Evolutionary conservation across 1,140 invertebrate species (phyloP).

Genomic region (Marisa cornuarietis): DNA sequence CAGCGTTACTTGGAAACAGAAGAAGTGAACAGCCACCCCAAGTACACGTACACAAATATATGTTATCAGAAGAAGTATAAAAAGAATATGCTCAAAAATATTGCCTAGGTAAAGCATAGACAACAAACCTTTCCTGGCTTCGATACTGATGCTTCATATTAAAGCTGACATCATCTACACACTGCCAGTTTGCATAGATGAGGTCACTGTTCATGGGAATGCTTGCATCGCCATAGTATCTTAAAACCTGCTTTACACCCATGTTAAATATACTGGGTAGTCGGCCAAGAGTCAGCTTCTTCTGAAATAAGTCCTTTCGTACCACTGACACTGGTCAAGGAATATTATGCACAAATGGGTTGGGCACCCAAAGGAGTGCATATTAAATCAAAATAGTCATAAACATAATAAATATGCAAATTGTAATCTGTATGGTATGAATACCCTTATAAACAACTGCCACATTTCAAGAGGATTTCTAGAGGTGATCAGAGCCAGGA

Average conservation of each 20-base stretch:
- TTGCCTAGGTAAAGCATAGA: neutral
- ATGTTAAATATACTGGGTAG: conserved; percentile 9
- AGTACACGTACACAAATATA: too few relatives aligned
- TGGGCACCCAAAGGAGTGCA: too few relatives aligned
- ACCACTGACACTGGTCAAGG: conserved; percentile 16
- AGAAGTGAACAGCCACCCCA: too few relatives aligned
- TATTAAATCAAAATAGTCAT: too few relatives aligned
- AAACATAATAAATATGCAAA: too few relatives aligned
- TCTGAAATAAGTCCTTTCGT: neutral
- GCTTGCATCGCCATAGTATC: conserved; percentile 10
- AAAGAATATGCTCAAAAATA: too few relatives aligned
- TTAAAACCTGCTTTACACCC: conserved; percentile 31
- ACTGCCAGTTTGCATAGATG: conserved; percentile 27
- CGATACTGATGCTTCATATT: conserved; percentile 29
- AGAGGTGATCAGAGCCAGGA: too few relatives aligned
- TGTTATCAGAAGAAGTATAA: too few relatives aligned
- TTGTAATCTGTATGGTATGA: too few relatives aligned
- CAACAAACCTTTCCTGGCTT: conserved; percentile 41
- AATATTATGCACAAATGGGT: neutral
- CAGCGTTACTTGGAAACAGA: too few relatives aligned
- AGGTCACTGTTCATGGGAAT: conserved; percentile 24
- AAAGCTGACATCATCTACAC: neutral
- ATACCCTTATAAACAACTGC: too few relatives aligned
- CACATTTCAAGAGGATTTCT: too few relatives aligned
- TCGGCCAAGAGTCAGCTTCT: neutral